phyloP scores from a whole-genome alignment of 2,797 vertebrate species.

The Rhodeus uyekii region DNA sequence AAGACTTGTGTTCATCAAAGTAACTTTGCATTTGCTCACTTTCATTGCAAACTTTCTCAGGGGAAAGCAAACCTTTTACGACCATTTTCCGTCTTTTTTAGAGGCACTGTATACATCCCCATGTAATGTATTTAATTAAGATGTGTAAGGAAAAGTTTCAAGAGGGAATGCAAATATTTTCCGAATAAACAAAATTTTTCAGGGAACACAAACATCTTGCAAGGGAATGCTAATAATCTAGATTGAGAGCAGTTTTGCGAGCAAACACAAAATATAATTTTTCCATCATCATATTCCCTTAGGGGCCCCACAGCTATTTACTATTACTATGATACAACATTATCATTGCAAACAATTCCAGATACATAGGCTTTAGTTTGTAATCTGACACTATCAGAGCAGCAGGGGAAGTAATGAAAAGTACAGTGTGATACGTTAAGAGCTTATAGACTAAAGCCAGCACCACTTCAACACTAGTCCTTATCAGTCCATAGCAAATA shows the following conservation, averaged over 20 bases:
- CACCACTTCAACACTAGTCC: neutral
- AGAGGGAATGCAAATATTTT: neutral
- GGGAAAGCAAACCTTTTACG: no score
- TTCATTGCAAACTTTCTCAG: no score
- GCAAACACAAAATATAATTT: neutral
- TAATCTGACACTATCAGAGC: neutral
- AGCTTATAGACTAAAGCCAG: neutral
- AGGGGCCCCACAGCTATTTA: no score
- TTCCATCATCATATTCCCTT: neutral
- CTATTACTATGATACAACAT: neutral
- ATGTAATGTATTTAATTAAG: no score
- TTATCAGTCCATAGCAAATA: conserved; percentile 43
- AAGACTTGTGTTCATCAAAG: no score
- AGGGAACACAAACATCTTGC: no score
- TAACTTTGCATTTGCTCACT: no score
- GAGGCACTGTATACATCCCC: no score
- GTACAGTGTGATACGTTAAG: neutral
- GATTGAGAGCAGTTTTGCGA: no score
- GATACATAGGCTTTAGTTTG: neutral
- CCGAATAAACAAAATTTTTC: no score
- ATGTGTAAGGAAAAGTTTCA: neutral
- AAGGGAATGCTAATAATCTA: no score
- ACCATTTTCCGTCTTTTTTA: no score
- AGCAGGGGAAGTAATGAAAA: neutral
- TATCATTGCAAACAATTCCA: neutral